phyloP scores from a whole-genome alignment of 2,113 vertebrate genomes.

The Epinephelus cyanopodus region DNA sequence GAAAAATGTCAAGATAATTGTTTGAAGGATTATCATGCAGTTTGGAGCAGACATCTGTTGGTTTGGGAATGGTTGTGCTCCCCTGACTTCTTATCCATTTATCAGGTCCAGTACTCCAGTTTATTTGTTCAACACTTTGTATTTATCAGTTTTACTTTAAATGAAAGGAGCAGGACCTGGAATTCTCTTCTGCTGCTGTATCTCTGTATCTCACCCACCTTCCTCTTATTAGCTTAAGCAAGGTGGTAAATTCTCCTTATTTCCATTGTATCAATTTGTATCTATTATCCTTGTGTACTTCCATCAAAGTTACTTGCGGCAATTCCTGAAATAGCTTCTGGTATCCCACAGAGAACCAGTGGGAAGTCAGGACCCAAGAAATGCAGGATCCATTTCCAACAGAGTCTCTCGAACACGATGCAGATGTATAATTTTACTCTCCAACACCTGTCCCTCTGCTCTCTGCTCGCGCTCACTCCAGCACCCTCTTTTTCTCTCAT shows the following conservation, averaged over 20 bases:
- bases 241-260: neutral
- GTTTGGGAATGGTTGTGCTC: neutral
- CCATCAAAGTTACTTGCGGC: neutral
- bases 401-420: conserved; percentile 18
- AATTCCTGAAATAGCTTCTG: conserved; percentile 16
- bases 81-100: no score
- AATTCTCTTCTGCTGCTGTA: neutral
- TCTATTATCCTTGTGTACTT: conserved; percentile 2
- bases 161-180: neutral
- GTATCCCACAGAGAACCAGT: conserved; percentile 22
- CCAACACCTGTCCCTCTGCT: neutral
- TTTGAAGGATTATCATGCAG: neutral
- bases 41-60: neutral
- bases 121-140: no score
- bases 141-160: no score
- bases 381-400: neutral
- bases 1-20: neutral
- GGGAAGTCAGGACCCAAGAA: conserved; percentile 16
- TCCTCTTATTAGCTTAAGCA: neutral
- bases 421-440: conserved; percentile 26
- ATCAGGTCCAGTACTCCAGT: neutral
- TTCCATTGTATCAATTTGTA: neutral
- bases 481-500: neutral
- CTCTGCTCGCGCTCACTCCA: neutral
- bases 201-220: neutral